phyloP scores from a whole-genome alignment of 2,888 invertebrate species.

The Tanytarsus gracilentus region DNA sequence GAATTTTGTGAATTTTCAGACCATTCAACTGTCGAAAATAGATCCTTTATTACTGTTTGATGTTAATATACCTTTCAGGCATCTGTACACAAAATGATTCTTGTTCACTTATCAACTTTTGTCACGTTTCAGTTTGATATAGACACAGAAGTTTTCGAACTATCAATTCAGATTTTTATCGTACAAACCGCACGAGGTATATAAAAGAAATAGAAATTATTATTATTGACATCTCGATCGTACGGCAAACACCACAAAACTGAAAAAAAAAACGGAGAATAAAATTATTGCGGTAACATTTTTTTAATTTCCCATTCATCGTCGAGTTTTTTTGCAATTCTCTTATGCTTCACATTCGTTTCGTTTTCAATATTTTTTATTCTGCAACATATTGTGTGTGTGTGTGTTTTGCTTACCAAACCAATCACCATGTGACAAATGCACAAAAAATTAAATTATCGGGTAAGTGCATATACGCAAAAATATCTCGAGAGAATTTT shows the following conservation, averaged over 20 bases:
- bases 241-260: neutral
- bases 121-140: conserved; percentile 15
- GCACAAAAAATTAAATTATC: too few relatives aligned
- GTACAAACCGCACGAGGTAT: too few relatives aligned
- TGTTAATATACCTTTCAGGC: conserved; percentile 19
- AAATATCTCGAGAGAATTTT: too few relatives aligned
- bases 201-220: too few relatives aligned
- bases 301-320: conserved; percentile 6
- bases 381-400: too few relatives aligned
- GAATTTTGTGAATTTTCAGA: too few relatives aligned
- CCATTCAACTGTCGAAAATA: too few relatives aligned
- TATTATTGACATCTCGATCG: neutral
- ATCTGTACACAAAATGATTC: too few relatives aligned
- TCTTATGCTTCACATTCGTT: neutral
- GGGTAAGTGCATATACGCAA: too few relatives aligned
- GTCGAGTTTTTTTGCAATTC: neutral
- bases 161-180: too few relatives aligned
- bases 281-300: conserved; percentile 10
- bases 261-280: neutral
- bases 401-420: too few relatives aligned
- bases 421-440: conserved; percentile 18
- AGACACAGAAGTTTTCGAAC: too few relatives aligned
- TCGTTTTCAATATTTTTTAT: neutral
- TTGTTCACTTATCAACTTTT: conserved; percentile 24
- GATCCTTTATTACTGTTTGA: conserved; percentile 15